phyloP scores from a whole-genome alignment of 37 sponge, comb jelly and placozoan species.

The Beroe forskalii region DNA sequence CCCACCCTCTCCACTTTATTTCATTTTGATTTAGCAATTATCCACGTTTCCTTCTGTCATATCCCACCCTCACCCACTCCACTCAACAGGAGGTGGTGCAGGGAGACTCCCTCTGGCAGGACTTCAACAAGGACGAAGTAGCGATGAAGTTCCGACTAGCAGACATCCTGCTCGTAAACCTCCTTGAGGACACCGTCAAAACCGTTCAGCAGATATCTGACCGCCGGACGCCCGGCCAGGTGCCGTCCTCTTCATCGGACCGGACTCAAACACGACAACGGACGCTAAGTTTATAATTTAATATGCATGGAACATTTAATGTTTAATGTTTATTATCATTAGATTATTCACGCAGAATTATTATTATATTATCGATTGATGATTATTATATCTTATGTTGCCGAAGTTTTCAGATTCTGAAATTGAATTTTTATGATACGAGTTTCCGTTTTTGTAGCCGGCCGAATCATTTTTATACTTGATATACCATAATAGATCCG shows the following conservation, averaged over 20 bases:
- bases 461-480: slow-evolving; percentile 40
- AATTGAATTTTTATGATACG: background rate
- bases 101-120: slow-evolving; percentile 14
- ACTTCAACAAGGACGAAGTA: slow-evolving; percentile 63
- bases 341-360: background rate
- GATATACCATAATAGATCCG: no score
- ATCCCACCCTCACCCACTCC: no score
- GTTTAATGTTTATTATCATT: no score
- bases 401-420: background rate
- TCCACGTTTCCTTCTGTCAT: no score
- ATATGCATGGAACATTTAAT: no score
- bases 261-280: background rate
- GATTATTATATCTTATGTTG: background rate
- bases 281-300: background rate
- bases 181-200: slow-evolving; percentile 34
- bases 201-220: background rate
- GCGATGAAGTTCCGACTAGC: slow-evolving; percentile 62
- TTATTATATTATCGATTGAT: background rate
- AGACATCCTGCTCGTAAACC: slow-evolving; percentile 21
- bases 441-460: slow-evolving; percentile 1
- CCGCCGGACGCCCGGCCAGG: background rate
- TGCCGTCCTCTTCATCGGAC: background rate
- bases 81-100: slow-evolving; percentile 39
- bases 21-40: no score
- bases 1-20: no score